Evolutionary conservation across 2,888 invertebrate species (phyloP).

Genomic region (Tricholauxania praeusta): DNA sequence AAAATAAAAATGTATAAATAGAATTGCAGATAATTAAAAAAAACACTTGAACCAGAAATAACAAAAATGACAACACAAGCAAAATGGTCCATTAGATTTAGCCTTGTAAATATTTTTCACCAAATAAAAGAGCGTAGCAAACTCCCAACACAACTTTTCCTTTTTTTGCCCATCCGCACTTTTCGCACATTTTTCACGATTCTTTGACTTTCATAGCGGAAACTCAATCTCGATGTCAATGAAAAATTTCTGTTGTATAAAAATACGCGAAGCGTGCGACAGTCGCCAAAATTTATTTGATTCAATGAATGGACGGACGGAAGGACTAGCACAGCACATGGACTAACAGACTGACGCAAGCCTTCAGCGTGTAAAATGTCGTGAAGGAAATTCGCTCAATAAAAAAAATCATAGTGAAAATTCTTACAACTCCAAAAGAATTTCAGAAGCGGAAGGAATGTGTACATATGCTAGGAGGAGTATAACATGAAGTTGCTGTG

Average conservation of each 20-base stretch:
- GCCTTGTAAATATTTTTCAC: constrained; percentile 11
- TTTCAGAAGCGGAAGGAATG: no score
- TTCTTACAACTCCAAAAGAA: no score
- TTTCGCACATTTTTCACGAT: no score
- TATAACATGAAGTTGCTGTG: no score
- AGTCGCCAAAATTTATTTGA: constrained; percentile 23
- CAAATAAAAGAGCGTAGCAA: background rate
- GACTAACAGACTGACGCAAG: background rate
- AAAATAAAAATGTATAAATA: background rate
- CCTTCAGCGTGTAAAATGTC: background rate
- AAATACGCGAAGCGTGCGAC: background rate
- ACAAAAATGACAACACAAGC: background rate
- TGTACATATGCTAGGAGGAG: no score
- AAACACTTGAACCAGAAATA: background rate
- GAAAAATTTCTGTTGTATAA: background rate
- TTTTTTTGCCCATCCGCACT: background rate
- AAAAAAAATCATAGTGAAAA: background rate
- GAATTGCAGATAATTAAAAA: background rate
- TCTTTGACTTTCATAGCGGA: background rate
- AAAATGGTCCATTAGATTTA: constrained; percentile 9
- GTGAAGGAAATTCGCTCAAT: constrained; percentile 5
- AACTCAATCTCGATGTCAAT: background rate
- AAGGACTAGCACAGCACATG: no score
- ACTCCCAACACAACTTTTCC: background rate
- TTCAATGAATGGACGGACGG: background rate